Conservation (phyloP, 23 tunicate genomes). For the Halocynthia roretzi region DNA sequence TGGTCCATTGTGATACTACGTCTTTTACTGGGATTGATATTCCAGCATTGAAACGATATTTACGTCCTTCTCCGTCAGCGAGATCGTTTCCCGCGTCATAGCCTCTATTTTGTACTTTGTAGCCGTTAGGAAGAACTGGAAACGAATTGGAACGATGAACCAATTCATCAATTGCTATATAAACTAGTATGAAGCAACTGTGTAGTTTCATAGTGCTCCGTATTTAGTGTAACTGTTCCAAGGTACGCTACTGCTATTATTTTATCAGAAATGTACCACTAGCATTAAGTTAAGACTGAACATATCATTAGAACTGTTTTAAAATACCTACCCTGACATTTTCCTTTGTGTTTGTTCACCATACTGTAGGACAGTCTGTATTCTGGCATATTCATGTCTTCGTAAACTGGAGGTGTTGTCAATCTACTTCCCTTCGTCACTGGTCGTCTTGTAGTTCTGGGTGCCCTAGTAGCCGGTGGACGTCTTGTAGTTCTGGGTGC, state of each 20-base stretch:
- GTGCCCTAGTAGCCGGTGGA: constrained; percentile 21
- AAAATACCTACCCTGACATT: constrained; percentile 55
- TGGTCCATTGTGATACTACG: constrained; percentile 57
- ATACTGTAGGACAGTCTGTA: constrained; percentile 25
- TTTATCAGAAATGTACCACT: no score
- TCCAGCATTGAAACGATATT: constrained; percentile 64
- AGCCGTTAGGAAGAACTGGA: constrained; percentile 52
- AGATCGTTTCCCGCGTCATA: constrained; percentile 35
- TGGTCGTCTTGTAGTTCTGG: constrained; percentile 16
- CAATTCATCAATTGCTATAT: not conserved
- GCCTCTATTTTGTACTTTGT: constrained; percentile 45
- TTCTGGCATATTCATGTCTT: constrained; percentile 19
- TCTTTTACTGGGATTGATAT: constrained; percentile 42
- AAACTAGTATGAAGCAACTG: no score
- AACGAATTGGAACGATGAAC: not conserved
- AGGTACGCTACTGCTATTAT: no score
- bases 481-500: constrained; percentile 13
- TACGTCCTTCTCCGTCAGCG: constrained; percentile 11
- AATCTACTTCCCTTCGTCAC: not conserved
- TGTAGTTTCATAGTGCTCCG: no score
- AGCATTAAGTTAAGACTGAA: no score
- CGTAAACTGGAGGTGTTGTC: constrained; percentile 9
- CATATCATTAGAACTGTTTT: not conserved
- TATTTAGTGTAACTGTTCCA: no score
- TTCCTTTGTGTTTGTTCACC: constrained; percentile 41